Evolutionary conservation across 1,140 invertebrate genomes (phyloP), one percentile per base, ranked within the genome.

Genomic region (Lutraria rhynchaena): DNA sequence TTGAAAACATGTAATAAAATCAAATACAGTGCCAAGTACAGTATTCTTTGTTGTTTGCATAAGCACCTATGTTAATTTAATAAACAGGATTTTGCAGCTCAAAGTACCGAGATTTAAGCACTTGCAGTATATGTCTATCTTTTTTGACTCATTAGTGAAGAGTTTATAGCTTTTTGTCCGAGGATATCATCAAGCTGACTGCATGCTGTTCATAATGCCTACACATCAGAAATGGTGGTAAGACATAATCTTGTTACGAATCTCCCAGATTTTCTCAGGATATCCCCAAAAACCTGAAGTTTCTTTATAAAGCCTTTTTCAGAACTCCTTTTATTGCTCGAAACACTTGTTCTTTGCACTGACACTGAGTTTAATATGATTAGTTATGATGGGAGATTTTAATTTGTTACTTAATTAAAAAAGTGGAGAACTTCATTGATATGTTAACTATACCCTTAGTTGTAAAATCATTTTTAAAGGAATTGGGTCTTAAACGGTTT

Each of bases 231-330:
- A 70, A 22, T 22, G 9, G 2, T 70, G 44, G 31, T 51, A 53
- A 51, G 46, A 35, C 27, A 15, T 70, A 70, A 70, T 70, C 67
- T 11, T 33, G 31, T 13, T 33, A 15, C 29, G 22, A 65, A 70
- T 70, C 67, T 53, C 5, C 27, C 7, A 70, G 67, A 51, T 70
- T 70, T 70, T 51, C 67, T 70, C 46, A 51, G 44, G 51, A 22
- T 51, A 35, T 55, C 46, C 31, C 9, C 7, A 70, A n/a, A 70
- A 55, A 70, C 67, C 5, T 29, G 24, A 51, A n/a, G n/a, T 15
- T 27, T 46, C 46, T 51, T 70, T 5, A 13, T 22, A 13, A 31
- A 46, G 13, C 44, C 29, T 51, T 70, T 70, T 51, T 37, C 22
- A n/a, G 31, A 29, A 11, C 17, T n/a, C 58, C 17, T 41, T 70